Evolutionary conservation across 2,888 invertebrate species (phyloP), one percentile per base, ranked within the genome.

Genomic region (Leucoptera coffeella): DNA sequence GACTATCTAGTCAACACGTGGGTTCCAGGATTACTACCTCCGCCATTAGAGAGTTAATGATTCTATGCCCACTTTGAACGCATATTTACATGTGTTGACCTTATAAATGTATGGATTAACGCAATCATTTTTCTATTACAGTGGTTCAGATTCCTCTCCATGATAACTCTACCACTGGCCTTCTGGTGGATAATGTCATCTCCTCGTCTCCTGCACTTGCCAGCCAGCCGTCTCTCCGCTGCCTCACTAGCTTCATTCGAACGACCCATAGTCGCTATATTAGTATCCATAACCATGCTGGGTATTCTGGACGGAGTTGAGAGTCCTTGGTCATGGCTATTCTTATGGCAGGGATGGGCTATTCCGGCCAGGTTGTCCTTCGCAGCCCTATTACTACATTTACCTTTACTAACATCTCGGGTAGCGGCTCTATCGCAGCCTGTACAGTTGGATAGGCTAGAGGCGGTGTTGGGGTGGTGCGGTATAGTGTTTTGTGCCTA

Each of bases 361-460:
- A 31, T 38, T 37, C 47, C 41, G 43, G 62, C 65, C 45, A 57
- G 65, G 34, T 55, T 67, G 35, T 61, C 64, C 22, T 65, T 57
- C 51, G 61, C 64, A 33, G 62, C 62, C 34, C 50, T 65, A 35
- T 45, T 67, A 40, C 50, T 65, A 40, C 65, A 67, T 48, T 53
- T 67, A 51, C 53, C 59, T 28, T 40, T 65, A 45, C 58, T 65
- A 54, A 61, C 58, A 45, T 40, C 53, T 30, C 46, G 58, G 34
- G 48, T 64, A 25, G 65, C 54, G 12, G 37, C 47, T 2, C 35
- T 56, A 0, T 43, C 42, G 12, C 36, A 41, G 32, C 51, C 57
- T 28, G 40, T 47, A 23, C 49, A 52, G 38, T 41, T 65, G 21
- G 52, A 55, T 43, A 31, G 59, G 0, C 40, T 38, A 19, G 35